A percentile compares a stretch with the other conserved stretches of the same genome.
These are phyloP conservation scores for Brachionus plicatilis DNA, from an alignment of 1,140 invertebrate species.

Conservation along the genomic window DNA sequence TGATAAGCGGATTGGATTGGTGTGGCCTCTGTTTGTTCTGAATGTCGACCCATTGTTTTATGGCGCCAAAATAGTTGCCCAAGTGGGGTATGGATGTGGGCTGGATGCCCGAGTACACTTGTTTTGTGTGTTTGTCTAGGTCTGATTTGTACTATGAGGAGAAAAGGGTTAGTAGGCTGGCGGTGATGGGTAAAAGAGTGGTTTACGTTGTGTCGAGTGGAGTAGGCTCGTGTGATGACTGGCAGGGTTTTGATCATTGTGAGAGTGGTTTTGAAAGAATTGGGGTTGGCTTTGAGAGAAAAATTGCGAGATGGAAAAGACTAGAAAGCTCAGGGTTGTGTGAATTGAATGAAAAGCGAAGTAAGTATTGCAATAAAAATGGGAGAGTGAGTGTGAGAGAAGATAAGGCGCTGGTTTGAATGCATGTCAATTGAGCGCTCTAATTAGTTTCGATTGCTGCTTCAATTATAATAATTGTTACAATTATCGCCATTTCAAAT, in stretches of 20 bases:
- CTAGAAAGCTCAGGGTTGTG: neutral
- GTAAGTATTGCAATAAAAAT: neutral
- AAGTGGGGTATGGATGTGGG: slow-evolving; percentile 87
- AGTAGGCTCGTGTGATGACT: slow-evolving; percentile 63
- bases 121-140: neutral
- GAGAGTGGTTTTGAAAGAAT: neutral
- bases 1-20: slow-evolving; percentile 42
- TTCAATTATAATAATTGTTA: neutral
- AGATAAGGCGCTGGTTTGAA: neutral
- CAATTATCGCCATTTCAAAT: neutral
- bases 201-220: neutral
- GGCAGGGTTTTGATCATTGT: neutral
- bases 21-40: slow-evolving; percentile 63
- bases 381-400: neutral
- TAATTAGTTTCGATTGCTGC: neutral
- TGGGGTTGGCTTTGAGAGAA: neutral
- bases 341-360: neutral
- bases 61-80: slow-evolving; percentile 92
- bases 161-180: neutral
- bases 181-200: neutral
- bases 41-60: slow-evolving; percentile 75
- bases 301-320: slow-evolving; percentile 17
- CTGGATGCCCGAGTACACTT: slow-evolving; percentile 85
- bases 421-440: neutral
- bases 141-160: neutral